Evolutionary conservation across 2,113 vertebrate species (phyloP), one percentile per base, ranked within the genome.

Genomic region (Promerops cafer): DNA sequence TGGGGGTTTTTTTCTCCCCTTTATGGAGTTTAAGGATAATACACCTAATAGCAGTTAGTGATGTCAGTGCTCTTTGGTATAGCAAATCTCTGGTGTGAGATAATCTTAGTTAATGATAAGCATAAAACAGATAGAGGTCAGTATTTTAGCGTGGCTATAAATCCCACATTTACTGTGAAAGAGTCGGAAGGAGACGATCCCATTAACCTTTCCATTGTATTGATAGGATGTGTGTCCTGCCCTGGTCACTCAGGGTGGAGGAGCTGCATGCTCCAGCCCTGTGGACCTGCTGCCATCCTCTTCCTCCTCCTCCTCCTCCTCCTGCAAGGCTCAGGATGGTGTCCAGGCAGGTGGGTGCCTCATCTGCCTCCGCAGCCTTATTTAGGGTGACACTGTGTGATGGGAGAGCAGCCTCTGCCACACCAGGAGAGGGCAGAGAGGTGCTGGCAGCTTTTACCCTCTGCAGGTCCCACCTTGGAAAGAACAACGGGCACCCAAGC

Each of bases 101-200:
- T 97, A 96, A 97, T 97, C 97, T 96, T 85, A 88, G 97, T 97
- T 98, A 98, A 98, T 97, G 97, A 98, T 96, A 97, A 97, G 97
- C 97, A 97, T 96, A 97, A 97, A 98, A 93, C 94, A 95, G 97
- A 94, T 89, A 97, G 97, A 97, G 97, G 98, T 98, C 98, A 95
- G 94, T 97, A 87, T 97, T 98, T 97, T 95, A 97, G 87, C 23
- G 0, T 84, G 0, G 71, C 97, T 97, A 95, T 98, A 97, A 98
- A 98, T 98, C 90, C 93, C 93, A 4, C 71, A 1, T 96, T 96
- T 93, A 66, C 96, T 45, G 86, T 92, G 97, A 95, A 95, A 45
- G 83, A 84, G 96, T 86, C 69, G 40, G 90, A 92, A 96, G 93
- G 93, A 97, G 96, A 90, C 16, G 79, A 97, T 94, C 93, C 97